phyloP scores from a whole-genome alignment of 1,140 invertebrate genomes.

The Microplitis mediator region DNA sequence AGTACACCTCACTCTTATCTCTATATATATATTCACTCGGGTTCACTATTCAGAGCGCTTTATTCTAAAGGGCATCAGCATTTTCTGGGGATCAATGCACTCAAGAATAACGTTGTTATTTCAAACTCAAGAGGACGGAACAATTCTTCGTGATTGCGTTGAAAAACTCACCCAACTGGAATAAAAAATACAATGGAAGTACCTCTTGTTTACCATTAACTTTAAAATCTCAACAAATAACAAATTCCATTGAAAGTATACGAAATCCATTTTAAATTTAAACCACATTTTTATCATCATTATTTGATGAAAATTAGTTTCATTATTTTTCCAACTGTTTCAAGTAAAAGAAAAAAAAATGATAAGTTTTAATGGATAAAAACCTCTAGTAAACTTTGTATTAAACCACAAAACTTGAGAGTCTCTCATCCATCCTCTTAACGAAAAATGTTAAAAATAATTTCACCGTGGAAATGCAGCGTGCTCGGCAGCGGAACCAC shows the following conservation, averaged over 20 bases:
- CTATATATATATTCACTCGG: too few relatives aligned
- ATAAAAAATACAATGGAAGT: background rate
- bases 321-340: too few relatives aligned
- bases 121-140: slow-evolving; percentile 30
- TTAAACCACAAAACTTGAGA: too few relatives aligned
- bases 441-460: background rate
- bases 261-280: too few relatives aligned
- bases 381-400: too few relatives aligned
- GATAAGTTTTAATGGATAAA: too few relatives aligned
- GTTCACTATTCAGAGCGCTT: slow-evolving; percentile 35
- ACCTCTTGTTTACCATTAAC: background rate
- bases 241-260: too few relatives aligned
- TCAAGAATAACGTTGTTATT: slow-evolving; percentile 45
- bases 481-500: slow-evolving; percentile 19
- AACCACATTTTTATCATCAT: too few relatives aligned
- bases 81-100: slow-evolving; percentile 50
- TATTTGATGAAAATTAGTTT: too few relatives aligned
- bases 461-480: slow-evolving; percentile 36
- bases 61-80: slow-evolving; percentile 51
- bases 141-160: slow-evolving; percentile 18
- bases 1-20: slow-evolving; percentile 18
- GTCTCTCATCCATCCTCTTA: too few relatives aligned
- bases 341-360: too few relatives aligned
- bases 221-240: too few relatives aligned
- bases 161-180: slow-evolving; percentile 1